A percentile compares a stretch with the other conserved stretches of the same genome.
Conservation (phyloP, 1,140 invertebrate genomes). For the Drepana arcuata region DNA sequence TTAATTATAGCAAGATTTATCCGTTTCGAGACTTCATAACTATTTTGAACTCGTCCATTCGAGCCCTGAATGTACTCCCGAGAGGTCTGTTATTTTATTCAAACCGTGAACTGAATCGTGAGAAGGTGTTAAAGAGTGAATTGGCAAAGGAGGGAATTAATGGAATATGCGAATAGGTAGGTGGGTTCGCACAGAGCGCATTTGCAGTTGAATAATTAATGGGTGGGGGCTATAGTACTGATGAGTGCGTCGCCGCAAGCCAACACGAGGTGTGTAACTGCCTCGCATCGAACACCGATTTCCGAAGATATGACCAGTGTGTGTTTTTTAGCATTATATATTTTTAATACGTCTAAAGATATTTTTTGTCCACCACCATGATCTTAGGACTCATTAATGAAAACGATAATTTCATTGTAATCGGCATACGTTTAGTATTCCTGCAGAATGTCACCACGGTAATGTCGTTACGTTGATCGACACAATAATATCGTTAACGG, state of each 20-base stretch:
- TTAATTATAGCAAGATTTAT: conserved; percentile 8
- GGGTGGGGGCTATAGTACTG: conserved; percentile 25
- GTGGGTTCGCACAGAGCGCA: conserved; percentile 25
- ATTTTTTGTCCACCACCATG: too few species aligned
- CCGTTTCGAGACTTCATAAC: conserved; percentile 14
- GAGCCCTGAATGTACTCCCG: conserved; percentile 37
- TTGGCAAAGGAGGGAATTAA: conserved; percentile 50
- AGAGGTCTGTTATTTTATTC: conserved; percentile 56
- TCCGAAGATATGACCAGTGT: too few species aligned
- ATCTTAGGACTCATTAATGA: too few species aligned
- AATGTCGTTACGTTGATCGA: too few species aligned
- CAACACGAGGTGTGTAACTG: too few species aligned
- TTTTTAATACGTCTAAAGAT: too few species aligned
- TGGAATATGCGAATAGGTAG: conserved; percentile 44
- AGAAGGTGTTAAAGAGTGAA: conserved; percentile 64
- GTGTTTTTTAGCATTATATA: too few species aligned
- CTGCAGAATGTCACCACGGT: too few species aligned
- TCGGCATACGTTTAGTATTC: too few species aligned
- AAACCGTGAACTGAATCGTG: conserved; percentile 42
- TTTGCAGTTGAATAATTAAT: conserved; percentile 44
- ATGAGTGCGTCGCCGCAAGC: conserved; percentile 6
- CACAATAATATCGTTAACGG: too few species aligned
- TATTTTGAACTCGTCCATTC: conserved; percentile 22
- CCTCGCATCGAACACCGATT: too few species aligned
- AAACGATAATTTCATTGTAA: too few species aligned